Percentiles rank a stretch among this genome's conserved stretches.
Evolutionary conservation across 2,797 vertebrate species (phyloP).

Genomic region (Syngnathus rostellatus): DNA sequence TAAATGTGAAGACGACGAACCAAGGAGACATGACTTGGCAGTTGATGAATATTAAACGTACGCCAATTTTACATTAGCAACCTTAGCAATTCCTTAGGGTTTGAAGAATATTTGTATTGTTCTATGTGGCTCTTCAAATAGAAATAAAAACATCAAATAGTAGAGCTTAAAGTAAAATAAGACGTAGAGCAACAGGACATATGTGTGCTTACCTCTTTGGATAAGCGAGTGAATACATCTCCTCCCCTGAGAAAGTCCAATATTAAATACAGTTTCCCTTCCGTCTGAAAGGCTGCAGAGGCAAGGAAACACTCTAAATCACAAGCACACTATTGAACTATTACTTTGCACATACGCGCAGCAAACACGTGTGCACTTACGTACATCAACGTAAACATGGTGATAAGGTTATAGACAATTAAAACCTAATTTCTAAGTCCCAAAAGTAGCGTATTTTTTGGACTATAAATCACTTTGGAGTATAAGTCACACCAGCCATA

Average conservation of each 20-base stretch:
- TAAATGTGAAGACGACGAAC: constrained; percentile 22
- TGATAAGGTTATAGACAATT: neutral
- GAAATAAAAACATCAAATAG: constrained; percentile 1
- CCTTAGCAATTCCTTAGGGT: constrained; percentile 18
- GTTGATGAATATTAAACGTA: constrained; percentile 18
- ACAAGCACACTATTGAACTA: neutral
- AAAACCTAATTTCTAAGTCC: too few species aligned
- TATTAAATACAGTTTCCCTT: constrained; percentile 99
- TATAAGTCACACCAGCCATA: too few species aligned
- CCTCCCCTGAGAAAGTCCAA: constrained; percentile 99
- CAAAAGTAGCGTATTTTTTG: too few species aligned
- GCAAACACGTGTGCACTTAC: neutral
- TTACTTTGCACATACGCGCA: neutral
- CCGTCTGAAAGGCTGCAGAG: constrained; percentile 90
- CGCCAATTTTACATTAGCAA: constrained; percentile 26
- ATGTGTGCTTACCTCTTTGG: constrained; percentile 90
- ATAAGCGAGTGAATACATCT: constrained; percentile 99
- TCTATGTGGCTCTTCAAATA: constrained; percentile 8
- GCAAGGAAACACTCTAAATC: constrained; percentile 11
- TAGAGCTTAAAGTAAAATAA: neutral
- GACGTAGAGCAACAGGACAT: constrained; percentile 22
- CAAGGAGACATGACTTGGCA: constrained; percentile 25
- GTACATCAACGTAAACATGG: neutral
- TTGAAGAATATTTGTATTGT: constrained; percentile 1
- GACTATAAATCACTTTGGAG: too few species aligned